Evolutionary conservation across 1,140 invertebrate genomes (phyloP), one percentile per base, ranked within the genome.

Genomic region (Zaprionus davidi): DNA sequence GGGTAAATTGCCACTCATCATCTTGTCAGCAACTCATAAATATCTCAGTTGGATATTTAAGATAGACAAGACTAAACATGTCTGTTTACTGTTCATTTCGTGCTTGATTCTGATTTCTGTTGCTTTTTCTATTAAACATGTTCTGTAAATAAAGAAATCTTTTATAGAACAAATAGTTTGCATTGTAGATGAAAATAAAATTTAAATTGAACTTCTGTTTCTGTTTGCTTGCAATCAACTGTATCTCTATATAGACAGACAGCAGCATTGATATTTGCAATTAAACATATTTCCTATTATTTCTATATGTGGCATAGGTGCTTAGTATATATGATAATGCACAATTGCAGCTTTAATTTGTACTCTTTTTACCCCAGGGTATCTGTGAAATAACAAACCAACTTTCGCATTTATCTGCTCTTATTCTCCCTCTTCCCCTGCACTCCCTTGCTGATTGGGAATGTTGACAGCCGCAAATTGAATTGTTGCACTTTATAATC

Each of bases 391-490:
- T 17, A 46, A 17, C 13, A 17, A 7, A 9, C 7, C 41, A 7
- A 17, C 6, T 46, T 46, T 17, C 6, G 17, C 7, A 44, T 44
- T 44, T 44, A 12, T 20, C 17, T 11, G 9, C 9, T 3, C 31
- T n/a, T 13, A 2, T 31, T 17, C 15, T 2, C 0, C 7, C 31
- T 22, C 13, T 6, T 9, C 1, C n/a, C 31, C 26, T 11, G 28
- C 36, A 22, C 17, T 24, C 6, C n/a, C 12, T 53, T 20, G 15
- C 56, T 24, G 49, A 53, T 62, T 44, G 41, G 31, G 28, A 62
- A 46, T 63, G 71, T 38, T 38, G 71, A 63, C 58, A 69, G 71
- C 66, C 28, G 28, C 71, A 62, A 70, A 74, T 69, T 36, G 51
- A 74, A 69, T 74, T 20, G 17, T 55, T 26, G 36, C 49, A 53